Base-by-base conservation (phyloP, 1,140 invertebrate genomes). In the Trichonephila clavata region DNA sequence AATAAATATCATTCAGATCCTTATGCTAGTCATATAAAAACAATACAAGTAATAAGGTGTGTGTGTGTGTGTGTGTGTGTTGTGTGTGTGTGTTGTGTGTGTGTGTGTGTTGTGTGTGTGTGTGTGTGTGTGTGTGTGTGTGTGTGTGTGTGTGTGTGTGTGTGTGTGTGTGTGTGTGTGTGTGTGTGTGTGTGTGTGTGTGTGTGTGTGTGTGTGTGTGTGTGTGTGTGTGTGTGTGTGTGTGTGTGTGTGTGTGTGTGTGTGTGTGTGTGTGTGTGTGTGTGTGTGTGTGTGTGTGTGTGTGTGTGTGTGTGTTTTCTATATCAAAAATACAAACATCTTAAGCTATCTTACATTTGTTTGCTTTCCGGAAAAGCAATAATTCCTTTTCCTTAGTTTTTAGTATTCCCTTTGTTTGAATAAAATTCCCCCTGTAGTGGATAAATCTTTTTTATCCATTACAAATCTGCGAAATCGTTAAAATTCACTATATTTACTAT, bases 141-240 rank as follows among this genome's bases (percentile, higher is more conserved):
- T n/a, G n/a, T 80, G 27, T 80, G 27, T 80, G 77, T 80, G 77
- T 80, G 77, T 80, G 77, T 80, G 77, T 80, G 77, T 80, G 77
- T 80, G 77, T 80, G 77, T 80, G 77, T 80, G 77, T 80, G 77
- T 80, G 77, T 80, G 77, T 80, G 77, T 80, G 27, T 80, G 77
- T 80, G 77, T 80, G 77, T 80, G 77, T 80, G 77, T 80, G 77
- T 80, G 77, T 80, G 77, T 80, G 77, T 80, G 77, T 80, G 77
- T 80, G 77, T 80, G 77, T 80, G 77, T 80, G 77, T 80, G 77
- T 80, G 77, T 80, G 77, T 80, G 77, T 80, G 77, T 80, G 77
- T 80, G 77, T 80, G 77, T 80, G 77, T 80, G 77, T 80, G 77
- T 80, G 77, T 80, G 77, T 80, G 77, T 80, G 77, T 80, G 77